Conservation (phyloP, 2,113 vertebrate species). For the Danionella cerebrum region DNA sequence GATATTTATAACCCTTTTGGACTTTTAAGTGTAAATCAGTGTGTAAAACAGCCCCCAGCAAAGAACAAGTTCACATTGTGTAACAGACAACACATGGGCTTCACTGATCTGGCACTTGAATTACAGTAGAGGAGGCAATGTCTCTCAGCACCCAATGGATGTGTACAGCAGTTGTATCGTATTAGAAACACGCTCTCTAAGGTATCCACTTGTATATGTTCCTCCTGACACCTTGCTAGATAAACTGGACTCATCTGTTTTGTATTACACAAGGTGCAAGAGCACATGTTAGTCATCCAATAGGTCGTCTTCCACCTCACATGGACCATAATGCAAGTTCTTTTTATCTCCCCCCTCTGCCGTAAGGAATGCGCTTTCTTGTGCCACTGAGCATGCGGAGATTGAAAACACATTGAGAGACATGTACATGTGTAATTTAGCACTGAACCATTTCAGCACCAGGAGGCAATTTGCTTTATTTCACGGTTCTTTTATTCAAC, state of each 20-base stretch:
- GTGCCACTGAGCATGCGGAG: slow-evolving; percentile 23
- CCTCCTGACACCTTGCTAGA: slow-evolving; percentile 27
- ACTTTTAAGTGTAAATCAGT: not conserved
- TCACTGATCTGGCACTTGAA: not conserved
- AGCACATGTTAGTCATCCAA: slow-evolving; percentile 34
- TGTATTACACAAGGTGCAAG: slow-evolving; percentile 31
- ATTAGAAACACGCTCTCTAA: slow-evolving; percentile 11
- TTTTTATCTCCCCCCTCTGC: not conserved
- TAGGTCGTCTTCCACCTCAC: slow-evolving; percentile 6
- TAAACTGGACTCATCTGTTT: slow-evolving; percentile 29
- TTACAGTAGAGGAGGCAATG: not conserved
- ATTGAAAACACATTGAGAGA: slow-evolving; percentile 39
- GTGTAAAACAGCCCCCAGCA: slow-evolving; percentile 13
- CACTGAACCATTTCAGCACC: not conserved
- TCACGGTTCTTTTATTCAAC: not conserved
- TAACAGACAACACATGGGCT: not conserved
- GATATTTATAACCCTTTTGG: not conserved
- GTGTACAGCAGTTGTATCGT: not conserved
- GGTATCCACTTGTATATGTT: slow-evolving; percentile 23
- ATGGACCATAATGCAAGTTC: slow-evolving; percentile 13
- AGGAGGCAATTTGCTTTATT: slow-evolving; percentile 27
- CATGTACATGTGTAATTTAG: slow-evolving; percentile 1
- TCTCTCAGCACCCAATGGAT: not conserved
- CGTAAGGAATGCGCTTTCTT: slow-evolving; percentile 29
- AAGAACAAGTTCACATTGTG: not conserved